A percentile compares a stretch with the other conserved stretches of the same genome.
Conservation (phyloP, 2,888 invertebrate species). For the Agonum fuliginosum region DNA sequence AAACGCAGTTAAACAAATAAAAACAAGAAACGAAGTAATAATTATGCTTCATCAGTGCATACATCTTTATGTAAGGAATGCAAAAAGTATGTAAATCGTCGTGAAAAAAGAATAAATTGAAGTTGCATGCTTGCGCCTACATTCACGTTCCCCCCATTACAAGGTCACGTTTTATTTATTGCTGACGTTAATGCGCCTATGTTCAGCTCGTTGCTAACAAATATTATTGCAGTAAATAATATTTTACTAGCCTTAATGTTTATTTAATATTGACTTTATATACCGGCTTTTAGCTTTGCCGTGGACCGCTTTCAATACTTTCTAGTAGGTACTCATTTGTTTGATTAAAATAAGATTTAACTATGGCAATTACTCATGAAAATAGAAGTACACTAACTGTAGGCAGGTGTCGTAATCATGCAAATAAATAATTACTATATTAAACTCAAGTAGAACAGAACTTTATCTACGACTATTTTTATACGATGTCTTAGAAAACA, state of each 20-base stretch:
- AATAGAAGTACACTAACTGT: no score
- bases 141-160: neutral
- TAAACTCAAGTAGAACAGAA: no score
- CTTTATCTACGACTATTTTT: no score
- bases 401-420: no score
- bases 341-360: no score
- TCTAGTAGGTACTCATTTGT: no score
- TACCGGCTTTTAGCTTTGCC: neutral
- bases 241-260: constrained; percentile 14
- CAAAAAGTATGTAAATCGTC: constrained; percentile 21
- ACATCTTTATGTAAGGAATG: constrained; percentile 27
- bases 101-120: constrained; percentile 18
- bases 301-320: no score
- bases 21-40: constrained; percentile 22
- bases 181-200: constrained; percentile 14
- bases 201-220: constrained; percentile 9
- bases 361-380: no score
- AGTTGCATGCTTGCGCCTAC: constrained; percentile 15
- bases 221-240: constrained; percentile 1
- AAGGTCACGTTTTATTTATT: constrained; percentile 22
- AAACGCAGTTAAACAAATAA: constrained; percentile 11
- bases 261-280: neutral
- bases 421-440: no score
- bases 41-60: neutral
- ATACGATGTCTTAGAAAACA: no score